Evolutionary conservation across 1,140 invertebrate species (phyloP), one percentile per base, ranked within the genome.

Genomic region (Lepidurus couesii): DNA sequence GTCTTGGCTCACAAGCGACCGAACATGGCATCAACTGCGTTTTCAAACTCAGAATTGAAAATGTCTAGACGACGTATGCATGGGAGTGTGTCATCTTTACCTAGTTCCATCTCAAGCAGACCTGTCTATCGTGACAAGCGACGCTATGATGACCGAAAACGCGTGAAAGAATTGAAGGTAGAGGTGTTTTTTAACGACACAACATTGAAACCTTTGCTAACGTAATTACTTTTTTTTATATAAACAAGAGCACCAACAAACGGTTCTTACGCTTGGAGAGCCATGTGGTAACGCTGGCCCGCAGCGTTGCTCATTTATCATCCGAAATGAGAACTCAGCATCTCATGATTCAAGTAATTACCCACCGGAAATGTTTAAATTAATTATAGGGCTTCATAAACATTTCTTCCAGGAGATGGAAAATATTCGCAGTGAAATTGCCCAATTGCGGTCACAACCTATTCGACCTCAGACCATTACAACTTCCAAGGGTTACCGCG

Each of bases 311-410:
- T 34, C 95, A 96, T 85, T 86, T 97, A 4, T 96, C 94, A 21
- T 94, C 93, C 1, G 95, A 97, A 87, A 94, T 97, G 91, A 86
- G 94, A 79, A 94, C 93, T 1, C 94, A 97, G 83, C 95, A 95
- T 85, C 86, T 95, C 16, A 92, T 95, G 88, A 91, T 95, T 83
- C 92, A 92, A 86, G 87, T 88, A 81, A 80, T 75, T 80, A 44
- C 76, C 75, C 78, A 74, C 74, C 3, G 11, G 77, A 75, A 75
- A 73, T 65, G 11, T 77, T 4, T 42, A 11, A 16, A 77, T 24
- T 24, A 10, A 77, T 16, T 77, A 10, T 42, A 10, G 45, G 11
- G 26, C n/a, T 74, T 34, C 5, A 8, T 44, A 16, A 26, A 75
- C 45, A 11, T 77, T 75, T 79, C n/a, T 82, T n/a, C 34, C 84